Evolutionary conservation across 2,113 vertebrate genomes (phyloP), one percentile per base, ranked within the genome.

Genomic region (Scortum barcoo): DNA sequence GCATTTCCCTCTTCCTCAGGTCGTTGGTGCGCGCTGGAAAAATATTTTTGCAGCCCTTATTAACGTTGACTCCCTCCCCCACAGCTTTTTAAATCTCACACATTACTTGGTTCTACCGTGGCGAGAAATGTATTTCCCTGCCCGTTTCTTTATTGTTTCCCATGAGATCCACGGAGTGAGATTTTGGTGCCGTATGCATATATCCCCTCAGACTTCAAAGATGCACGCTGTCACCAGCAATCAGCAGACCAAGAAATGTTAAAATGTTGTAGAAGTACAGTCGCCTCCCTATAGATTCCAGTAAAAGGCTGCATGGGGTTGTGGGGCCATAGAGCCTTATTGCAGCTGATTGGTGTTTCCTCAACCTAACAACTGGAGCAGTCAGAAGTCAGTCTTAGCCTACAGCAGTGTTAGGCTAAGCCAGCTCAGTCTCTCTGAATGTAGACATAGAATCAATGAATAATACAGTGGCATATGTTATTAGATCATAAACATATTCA

Each of bases 181-280:
- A 78, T 68, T 74, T 58, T 63, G 46, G n/a, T 30, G 36, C 30
- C 42, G 65, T 61, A 72, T 70, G 60, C 53, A 69, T 42, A 38
- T 17, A 57, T 48, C 54, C 53, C 48, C 38, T 76, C 57, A 28
- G 63, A 83, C 78, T 90, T 92, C 57, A 90, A 85, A 89, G 72
- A 80, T 1, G 7, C 58, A 69, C 14, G 10, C 33, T 79, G 88
- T 88, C 84, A 42, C 54, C 63, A 48, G 28, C 76, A 86, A 80
- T 87, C 69, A 86, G 63, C 24, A 40, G 50, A 76, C n/a, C 24
- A 48, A 24, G 44, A 38, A 56, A 79, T 48, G 20, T 79, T 63
- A 66, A 80, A n/a, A 79, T 48, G 20, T 79, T 63, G 62, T 78
- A n/a, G 28, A 68, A 76, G 78, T 46, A 38, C 58, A 57, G 16